Percentiles rank a stretch among this genome's conserved stretches.
These are phyloP conservation scores for Clepsis dumicolana DNA, from an alignment of 2,888 invertebrate species.

Conservation along the genomic window DNA sequence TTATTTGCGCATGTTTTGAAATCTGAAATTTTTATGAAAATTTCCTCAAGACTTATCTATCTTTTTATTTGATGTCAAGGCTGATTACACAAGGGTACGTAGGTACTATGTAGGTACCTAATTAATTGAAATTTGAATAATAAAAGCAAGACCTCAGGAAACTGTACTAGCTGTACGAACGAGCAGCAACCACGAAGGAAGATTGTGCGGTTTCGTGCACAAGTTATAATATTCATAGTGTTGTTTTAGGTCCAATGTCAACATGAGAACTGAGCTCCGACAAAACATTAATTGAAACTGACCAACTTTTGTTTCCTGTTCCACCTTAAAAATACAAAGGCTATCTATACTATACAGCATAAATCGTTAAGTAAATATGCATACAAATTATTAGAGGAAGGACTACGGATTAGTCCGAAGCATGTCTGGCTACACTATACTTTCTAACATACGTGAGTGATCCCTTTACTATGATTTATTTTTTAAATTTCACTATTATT, in stretches of 20 bases:
- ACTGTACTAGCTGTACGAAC: too few species aligned
- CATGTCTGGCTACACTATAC: too few species aligned
- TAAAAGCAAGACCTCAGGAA: neutral
- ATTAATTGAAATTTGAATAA: constrained; percentile 2
- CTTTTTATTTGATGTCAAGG: neutral
- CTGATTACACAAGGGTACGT: neutral
- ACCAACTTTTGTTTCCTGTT: constrained; percentile 50
- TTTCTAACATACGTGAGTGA: too few species aligned
- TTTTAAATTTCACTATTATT: too few species aligned
- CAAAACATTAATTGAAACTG: constrained; percentile 73
- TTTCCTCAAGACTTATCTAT: too few species aligned
- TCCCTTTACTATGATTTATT: too few species aligned
- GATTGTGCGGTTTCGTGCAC: constrained; percentile 46
- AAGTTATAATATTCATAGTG: constrained; percentile 60
- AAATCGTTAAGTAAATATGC: neutral
- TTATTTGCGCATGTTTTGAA: too few species aligned
- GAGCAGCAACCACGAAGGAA: constrained; percentile 9
- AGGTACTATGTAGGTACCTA: too few species aligned
- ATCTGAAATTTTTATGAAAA: too few species aligned
- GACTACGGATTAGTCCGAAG: too few species aligned
- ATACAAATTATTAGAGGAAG: neutral
- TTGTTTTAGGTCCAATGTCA: constrained; percentile 71
- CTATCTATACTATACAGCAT: neutral
- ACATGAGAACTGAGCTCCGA: constrained; percentile 60
- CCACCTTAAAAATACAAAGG: constrained; percentile 37